These are phyloP conservation scores for Chionoecetes opilio DNA, from an alignment of 1,140 invertebrate species.

Conservation along the genomic window DNA sequence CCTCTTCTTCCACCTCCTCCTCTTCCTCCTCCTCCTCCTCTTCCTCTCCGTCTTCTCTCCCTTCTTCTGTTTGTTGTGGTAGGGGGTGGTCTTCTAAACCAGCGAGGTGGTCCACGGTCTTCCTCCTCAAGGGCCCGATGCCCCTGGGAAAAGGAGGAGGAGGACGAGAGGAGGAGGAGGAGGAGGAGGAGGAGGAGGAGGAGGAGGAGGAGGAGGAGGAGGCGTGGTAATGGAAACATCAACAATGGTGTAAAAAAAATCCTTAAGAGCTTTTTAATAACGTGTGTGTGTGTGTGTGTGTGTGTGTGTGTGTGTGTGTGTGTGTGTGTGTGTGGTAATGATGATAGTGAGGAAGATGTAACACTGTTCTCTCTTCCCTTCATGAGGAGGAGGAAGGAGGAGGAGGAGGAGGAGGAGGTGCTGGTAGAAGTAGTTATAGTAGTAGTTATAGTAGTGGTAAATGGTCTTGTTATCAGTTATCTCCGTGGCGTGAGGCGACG, in stretches of 20 bases:
- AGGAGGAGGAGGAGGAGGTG: not conserved
- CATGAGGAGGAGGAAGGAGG: slow-evolving; percentile 3
- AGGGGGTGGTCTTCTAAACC: slow-evolving; percentile 9
- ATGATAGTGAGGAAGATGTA: slow-evolving; percentile 19
- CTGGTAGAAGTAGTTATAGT: not conserved
- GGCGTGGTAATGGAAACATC: not conserved
- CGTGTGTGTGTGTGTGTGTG: slow-evolving; percentile 45
- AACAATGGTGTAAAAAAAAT: slow-evolving; percentile 39
- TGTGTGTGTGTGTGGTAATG: slow-evolving; percentile 10
- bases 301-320: slow-evolving; percentile 52
- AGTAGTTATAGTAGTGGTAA: not conserved
- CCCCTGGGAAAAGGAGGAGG: not conserved
- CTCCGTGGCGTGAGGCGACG: slow-evolving; percentile 32
- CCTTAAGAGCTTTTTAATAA: slow-evolving; percentile 54
- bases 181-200: not conserved
- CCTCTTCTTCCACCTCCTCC: not conserved
- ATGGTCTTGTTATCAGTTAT: not conserved
- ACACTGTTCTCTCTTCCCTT: not conserved
- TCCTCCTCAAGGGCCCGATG: slow-evolving; percentile 39
- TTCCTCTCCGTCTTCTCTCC: not conserved
- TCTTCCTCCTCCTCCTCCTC: not conserved
- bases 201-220: not conserved
- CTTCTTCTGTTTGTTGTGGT: slow-evolving; percentile 53
- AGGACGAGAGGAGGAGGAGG: slow-evolving; percentile 14
- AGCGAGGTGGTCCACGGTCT: slow-evolving; percentile 34